These are phyloP conservation scores for Punctoribates punctum DNA, from an alignment of 2,888 invertebrate species.

Conservation along the genomic window DNA sequence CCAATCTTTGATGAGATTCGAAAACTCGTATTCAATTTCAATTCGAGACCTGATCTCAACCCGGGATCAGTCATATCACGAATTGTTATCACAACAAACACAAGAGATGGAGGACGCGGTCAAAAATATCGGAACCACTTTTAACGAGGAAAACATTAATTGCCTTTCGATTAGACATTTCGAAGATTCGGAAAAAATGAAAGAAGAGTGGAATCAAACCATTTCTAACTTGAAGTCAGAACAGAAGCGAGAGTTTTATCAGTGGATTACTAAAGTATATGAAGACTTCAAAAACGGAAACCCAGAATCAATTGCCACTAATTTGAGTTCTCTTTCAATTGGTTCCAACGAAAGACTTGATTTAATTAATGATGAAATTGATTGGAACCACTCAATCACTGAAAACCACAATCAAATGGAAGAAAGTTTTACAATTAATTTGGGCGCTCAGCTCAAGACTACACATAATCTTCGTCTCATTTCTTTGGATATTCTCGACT, in stretches of 20 bases:
- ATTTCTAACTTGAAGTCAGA: slow-evolving; percentile 76
- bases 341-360: background rate
- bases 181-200: slow-evolving; percentile 65
- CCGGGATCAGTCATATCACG: slow-evolving; percentile 52
- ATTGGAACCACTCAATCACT: slow-evolving; percentile 43
- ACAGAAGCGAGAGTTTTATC: slow-evolving; percentile 78
- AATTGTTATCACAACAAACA: slow-evolving; percentile 61
- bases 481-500: slow-evolving; percentile 75
- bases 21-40: slow-evolving; percentile 77
- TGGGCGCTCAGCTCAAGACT: slow-evolving; percentile 93
- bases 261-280: slow-evolving; percentile 80
- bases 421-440: slow-evolving; percentile 95
- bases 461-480: slow-evolving; percentile 95
- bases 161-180: slow-evolving; percentile 68
- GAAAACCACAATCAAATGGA: slow-evolving; percentile 59
- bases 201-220: slow-evolving; percentile 73
- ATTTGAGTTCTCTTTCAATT: background rate
- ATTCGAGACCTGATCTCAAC: slow-evolving; percentile 71
- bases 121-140: slow-evolving; percentile 69
- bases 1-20: slow-evolving; percentile 82
- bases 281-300: slow-evolving; percentile 63
- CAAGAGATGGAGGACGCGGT: slow-evolving; percentile 84
- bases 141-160: slow-evolving; percentile 80
- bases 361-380: slow-evolving; percentile 45
- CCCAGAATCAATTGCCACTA: slow-evolving; percentile 44